Percentiles rank a stretch among this genome's conserved stretches.
Evolutionary conservation across 2,888 invertebrate genomes (phyloP).

Genomic region (Dasysyrphus albostriatus): DNA sequence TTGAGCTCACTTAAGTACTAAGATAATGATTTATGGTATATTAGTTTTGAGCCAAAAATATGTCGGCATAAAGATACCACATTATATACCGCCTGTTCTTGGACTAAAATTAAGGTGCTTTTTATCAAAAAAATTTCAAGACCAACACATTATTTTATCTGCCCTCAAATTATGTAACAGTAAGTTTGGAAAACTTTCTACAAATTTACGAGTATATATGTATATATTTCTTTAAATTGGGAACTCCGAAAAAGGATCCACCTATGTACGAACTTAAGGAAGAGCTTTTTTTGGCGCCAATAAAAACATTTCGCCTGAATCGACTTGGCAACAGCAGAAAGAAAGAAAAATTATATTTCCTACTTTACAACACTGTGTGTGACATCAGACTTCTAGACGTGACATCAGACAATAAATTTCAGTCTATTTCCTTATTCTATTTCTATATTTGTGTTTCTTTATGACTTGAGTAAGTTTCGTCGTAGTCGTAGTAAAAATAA

Average conservation of each 20-base stretch:
- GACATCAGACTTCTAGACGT: slow-evolving; percentile 65
- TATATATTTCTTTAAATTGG: background rate
- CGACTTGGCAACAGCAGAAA: slow-evolving; percentile 37
- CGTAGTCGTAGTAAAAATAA: slow-evolving; percentile 27
- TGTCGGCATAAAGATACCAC: too few species aligned
- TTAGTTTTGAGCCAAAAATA: too few species aligned
- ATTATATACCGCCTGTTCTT: too few species aligned
- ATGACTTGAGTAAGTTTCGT: slow-evolving; percentile 32
- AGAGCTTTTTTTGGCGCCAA: slow-evolving; percentile 59
- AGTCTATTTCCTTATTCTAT: slow-evolving; percentile 46
- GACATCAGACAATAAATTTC: slow-evolving; percentile 71
- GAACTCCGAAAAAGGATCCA: slow-evolving; percentile 27
- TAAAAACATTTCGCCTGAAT: slow-evolving; percentile 25
- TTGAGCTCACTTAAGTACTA: too few species aligned
- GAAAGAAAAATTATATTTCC: slow-evolving; percentile 21
- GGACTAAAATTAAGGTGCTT: too few species aligned
- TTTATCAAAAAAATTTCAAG: background rate
- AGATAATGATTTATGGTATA: too few species aligned
- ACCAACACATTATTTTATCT: background rate
- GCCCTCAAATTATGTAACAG: too few species aligned
- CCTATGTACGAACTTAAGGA: slow-evolving; percentile 4
- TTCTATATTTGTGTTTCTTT: slow-evolving; percentile 27
- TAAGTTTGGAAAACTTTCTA: too few species aligned
- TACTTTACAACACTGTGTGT: slow-evolving; percentile 40
- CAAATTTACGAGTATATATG: background rate